Conservation (phyloP, 2,888 invertebrate genomes). For the Amblyjoppa proteus region DNA sequence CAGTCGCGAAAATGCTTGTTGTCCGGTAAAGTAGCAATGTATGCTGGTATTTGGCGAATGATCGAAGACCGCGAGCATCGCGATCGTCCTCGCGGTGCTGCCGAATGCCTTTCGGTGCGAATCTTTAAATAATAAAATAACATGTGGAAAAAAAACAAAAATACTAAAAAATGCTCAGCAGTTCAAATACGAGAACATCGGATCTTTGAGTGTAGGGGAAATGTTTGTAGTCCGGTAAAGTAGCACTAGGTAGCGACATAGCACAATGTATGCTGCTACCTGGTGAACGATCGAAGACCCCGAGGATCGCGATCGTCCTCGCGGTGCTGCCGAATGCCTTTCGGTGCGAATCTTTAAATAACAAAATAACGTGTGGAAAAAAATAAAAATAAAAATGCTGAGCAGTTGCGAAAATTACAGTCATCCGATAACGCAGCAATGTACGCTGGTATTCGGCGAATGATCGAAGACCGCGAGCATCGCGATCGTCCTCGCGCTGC, state of each 20-base stretch:
- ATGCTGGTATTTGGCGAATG: neutral
- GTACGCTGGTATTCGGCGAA: neutral
- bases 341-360: neutral
- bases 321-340: neutral
- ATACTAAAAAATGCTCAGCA: too few relatives aligned
- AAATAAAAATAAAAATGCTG: too few relatives aligned
- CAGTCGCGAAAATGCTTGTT: neutral
- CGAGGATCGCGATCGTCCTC: neutral
- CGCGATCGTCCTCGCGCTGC: neutral
- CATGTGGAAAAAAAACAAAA: too few relatives aligned
- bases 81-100: too few relatives aligned
- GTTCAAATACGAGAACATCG: too few relatives aligned
- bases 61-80: too few relatives aligned
- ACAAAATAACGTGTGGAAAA: too few relatives aligned
- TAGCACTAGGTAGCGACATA: too few relatives aligned
- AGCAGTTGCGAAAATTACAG: too few relatives aligned
- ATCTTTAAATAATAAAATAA: too few relatives aligned
- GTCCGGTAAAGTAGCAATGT: neutral
- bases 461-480: slow-evolving; percentile 7
- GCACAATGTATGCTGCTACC: neutral
- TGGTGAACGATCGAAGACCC: neutral
- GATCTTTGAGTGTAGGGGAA: too few relatives aligned
- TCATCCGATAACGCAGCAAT: neutral
- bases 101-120: too few relatives aligned
- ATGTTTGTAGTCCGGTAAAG: neutral